Percentiles rank a stretch among this genome's conserved stretches.
Evolutionary conservation across 2,113 vertebrate genomes (phyloP).

Genomic region (Diadophis punctatus): DNA sequence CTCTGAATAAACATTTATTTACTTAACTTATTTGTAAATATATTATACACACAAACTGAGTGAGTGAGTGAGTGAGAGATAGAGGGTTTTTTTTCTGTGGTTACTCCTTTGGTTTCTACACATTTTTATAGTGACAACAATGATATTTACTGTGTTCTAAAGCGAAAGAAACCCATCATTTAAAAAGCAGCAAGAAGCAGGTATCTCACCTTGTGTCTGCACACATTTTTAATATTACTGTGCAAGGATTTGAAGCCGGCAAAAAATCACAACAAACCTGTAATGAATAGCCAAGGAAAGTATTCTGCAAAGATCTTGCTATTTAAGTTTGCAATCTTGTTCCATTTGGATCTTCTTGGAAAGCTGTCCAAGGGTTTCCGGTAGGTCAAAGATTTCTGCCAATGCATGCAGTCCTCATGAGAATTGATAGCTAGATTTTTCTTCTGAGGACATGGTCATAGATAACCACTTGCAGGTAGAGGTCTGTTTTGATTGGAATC

Average conservation of each 20-base stretch:
- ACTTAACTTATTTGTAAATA: too few relatives aligned
- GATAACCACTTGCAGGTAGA: slow-evolving; percentile 78
- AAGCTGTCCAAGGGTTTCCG: not conserved
- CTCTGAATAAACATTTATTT: too few relatives aligned
- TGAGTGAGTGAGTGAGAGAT: too few relatives aligned
- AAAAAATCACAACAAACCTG: not conserved
- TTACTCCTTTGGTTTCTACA: not conserved
- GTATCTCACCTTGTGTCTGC: not conserved
- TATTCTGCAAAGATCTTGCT: not conserved
- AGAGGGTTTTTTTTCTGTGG: not conserved
- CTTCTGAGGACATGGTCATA: slow-evolving; percentile 76
- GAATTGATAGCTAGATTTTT: slow-evolving; percentile 56
- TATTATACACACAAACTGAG: too few relatives aligned
- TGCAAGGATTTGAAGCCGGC: not conserved
- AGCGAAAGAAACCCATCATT: not conserved
- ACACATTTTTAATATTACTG: not conserved
- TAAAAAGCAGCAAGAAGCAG: not conserved
- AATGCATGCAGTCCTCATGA: slow-evolving; percentile 18
- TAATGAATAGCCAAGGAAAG: not conserved
- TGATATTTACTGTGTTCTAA: not conserved
- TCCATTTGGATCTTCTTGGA: not conserved
- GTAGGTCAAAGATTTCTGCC: slow-evolving; percentile 14
- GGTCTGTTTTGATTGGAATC: slow-evolving; percentile 68
- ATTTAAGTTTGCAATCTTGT: not conserved
- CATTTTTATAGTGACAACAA: not conserved